These are phyloP conservation scores for Ceuthmochares aereus DNA, from an alignment of 2,113 vertebrate genomes.

Conservation along the genomic window DNA sequence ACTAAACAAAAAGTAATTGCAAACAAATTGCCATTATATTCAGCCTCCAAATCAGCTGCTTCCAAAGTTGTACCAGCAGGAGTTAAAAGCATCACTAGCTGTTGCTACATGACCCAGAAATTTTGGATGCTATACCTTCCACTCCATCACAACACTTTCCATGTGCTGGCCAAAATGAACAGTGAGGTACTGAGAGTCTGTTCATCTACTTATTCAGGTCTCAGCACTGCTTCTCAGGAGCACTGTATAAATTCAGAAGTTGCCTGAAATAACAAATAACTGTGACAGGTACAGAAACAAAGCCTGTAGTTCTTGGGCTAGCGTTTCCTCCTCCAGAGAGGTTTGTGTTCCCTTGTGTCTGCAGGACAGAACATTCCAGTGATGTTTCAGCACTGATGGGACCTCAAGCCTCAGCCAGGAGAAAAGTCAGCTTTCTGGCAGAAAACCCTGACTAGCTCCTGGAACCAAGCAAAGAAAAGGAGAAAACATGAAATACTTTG, in stretches of 20 bases:
- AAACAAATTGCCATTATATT: not conserved
- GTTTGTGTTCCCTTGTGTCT: conserved; percentile 23
- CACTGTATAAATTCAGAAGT: conserved; percentile 50
- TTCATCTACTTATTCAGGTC: not conserved
- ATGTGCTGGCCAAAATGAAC: not conserved
- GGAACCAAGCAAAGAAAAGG: not conserved
- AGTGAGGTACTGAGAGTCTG: conserved; percentile 11
- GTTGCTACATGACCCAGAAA: not conserved
- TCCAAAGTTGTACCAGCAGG: not conserved
- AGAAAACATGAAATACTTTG: conserved; percentile 64
- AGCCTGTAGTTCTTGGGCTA: conserved; percentile 18
- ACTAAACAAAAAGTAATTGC: not conserved
- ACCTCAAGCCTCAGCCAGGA: conserved; percentile 39
- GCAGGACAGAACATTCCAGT: conserved; percentile 63
- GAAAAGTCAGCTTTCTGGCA: conserved; percentile 69
- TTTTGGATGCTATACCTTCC: not conserved
- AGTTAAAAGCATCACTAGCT: conserved; percentile 1
- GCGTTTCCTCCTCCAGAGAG: conserved; percentile 19
- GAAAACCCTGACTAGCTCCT: conserved; percentile 45
- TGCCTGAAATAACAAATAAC: conserved; percentile 60
- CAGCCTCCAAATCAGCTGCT: not conserved
- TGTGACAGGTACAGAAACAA: conserved; percentile 66
- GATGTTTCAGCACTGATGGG: conserved; percentile 60
- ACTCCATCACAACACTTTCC: not conserved
- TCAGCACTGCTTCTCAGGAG: conserved; percentile 43